Base-by-base conservation (phyloP, 2,888 invertebrate genomes). In the Galerucella nymphaeae region DNA sequence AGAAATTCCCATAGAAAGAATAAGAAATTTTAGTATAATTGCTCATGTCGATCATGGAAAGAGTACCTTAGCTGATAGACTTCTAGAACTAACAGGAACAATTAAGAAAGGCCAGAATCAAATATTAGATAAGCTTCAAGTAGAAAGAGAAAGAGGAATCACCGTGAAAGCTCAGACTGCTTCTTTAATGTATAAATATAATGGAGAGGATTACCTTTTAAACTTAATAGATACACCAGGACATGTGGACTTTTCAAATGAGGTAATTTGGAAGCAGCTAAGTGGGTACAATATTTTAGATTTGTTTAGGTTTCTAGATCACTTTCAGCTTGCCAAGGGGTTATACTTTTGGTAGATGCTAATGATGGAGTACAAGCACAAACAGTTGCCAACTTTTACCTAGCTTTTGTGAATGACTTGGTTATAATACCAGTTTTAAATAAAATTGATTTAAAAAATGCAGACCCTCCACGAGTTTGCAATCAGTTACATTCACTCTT, bases 1-100 rank as follows among this genome's bases (percentile, higher is more conserved):
- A 61, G 77, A 87, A 75, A 86, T 86, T 16, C 88, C 89, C 0
- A 77, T 88, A 18, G 88, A 89, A 76, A 84, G 86, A 77, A 96
- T 97, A 58, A 89, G 98, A 71, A 98, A 98, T 86, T 98, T 98
- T 84, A 95, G 97, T 86, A 98, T 99, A 82, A 96, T 99, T 76
- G 99, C 99, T n/a, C 99, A 99, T 87, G 95, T 99, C 1, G 99
- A 99, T 86, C 99, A 99, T 89, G 99, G 99, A 0, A 99, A 99
- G 88, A 97, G 97, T 86, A 99, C 99, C 0, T 87, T 99, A 72
- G 98, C 99, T 1, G 99, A 99, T 85, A 89, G 99, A 70, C 86
- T 99, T n/a, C 86, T 99, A 14, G 98, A 99, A 90, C 87, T 94
- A 69, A 97, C 98, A 18, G 98, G 97, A 78, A 93, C 92, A 0